A percentile compares a stretch with the other conserved stretches of the same genome.
phyloP scores from a whole-genome alignment of 2,113 vertebrate genomes.

The Phoenicopterus ruber region DNA sequence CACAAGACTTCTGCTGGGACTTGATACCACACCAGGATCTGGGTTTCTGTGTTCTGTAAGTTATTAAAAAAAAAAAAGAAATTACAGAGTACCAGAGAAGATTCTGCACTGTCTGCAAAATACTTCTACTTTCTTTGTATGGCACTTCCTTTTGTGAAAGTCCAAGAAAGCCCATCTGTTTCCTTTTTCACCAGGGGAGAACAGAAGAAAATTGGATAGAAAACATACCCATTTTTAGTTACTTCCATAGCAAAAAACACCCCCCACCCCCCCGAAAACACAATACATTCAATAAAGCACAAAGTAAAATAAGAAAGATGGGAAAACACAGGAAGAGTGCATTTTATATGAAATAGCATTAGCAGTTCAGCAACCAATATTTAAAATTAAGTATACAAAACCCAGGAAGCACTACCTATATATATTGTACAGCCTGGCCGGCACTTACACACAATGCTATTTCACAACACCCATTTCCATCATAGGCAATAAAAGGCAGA shows the following conservation, averaged over 20 bases:
- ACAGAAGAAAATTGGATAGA: not conserved
- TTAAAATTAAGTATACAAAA: not conserved
- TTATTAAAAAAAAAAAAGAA: not conserved
- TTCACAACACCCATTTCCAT: not conserved
- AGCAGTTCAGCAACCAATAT: not conserved
- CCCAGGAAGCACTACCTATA: not conserved
- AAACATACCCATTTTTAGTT: not conserved
- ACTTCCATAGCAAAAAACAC: not conserved
- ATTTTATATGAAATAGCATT: not conserved
- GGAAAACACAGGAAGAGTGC: not conserved
- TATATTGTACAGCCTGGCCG: not conserved
- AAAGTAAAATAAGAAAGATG: not conserved
- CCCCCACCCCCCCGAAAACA: not conserved
- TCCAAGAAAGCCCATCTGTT: not conserved
- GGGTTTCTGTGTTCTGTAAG: slow-evolving; percentile 86
- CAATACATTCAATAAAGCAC: not conserved
- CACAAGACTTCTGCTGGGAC: slow-evolving; percentile 81
- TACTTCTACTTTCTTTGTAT: not conserved
- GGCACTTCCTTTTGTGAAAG: not conserved
- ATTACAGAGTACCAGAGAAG: not conserved
- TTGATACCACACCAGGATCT: slow-evolving; percentile 84
- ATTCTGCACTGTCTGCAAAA: not conserved
- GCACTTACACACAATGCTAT: not conserved
- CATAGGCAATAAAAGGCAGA: not conserved
- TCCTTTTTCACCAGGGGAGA: not conserved